Conservation (phyloP, 1,140 invertebrate species). For the Acromyrmex charruanus region DNA sequence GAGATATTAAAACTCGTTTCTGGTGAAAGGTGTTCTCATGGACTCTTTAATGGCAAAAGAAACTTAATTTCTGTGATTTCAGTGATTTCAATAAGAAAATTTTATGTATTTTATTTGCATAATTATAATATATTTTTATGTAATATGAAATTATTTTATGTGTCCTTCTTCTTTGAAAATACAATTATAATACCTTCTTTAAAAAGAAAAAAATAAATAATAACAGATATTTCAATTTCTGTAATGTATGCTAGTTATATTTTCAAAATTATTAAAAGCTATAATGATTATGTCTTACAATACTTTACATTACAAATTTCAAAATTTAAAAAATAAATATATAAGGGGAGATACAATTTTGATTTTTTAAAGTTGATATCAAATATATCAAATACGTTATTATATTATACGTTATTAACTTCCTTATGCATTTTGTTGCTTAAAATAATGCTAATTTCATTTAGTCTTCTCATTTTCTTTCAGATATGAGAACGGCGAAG, state of each 20-base stretch:
- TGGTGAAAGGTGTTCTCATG: neutral
- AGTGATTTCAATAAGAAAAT: neutral
- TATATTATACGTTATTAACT: neutral
- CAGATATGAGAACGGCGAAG: conserved; percentile 95
- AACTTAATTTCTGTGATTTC: conserved; percentile 10
- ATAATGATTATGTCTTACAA: neutral
- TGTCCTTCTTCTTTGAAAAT: neutral
- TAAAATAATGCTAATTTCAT: neutral
- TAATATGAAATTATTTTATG: neutral
- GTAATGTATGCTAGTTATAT: neutral
- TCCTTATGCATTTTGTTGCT: neutral
- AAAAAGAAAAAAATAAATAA: neutral
- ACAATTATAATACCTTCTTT: neutral
- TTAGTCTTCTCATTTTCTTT: neutral
- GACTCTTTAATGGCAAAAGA: neutral
- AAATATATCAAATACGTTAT: neutral
- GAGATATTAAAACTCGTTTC: neutral
- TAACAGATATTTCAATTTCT: neutral
- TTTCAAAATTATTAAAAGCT: neutral
- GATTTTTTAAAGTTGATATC: neutral
- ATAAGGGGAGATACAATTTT: neutral
- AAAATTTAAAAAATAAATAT: neutral
- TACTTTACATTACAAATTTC: neutral
- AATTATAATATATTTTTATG: conserved; percentile 28
- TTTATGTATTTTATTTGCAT: neutral